phyloP scores from a whole-genome alignment of 2,113 vertebrate genomes.

The Phalacrocorax brasilianus region DNA sequence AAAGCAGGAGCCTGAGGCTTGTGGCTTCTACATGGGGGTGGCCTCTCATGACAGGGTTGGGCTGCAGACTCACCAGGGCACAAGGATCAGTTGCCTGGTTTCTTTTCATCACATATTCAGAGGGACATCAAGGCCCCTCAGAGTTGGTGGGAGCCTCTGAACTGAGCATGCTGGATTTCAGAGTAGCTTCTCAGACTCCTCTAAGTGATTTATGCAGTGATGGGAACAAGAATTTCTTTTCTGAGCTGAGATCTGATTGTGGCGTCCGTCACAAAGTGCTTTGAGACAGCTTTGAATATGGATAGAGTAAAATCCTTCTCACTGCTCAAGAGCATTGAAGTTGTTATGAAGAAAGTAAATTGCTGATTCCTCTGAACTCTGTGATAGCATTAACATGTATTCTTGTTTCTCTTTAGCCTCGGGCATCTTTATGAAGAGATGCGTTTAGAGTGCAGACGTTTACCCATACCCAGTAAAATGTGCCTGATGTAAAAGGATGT shows the following conservation, averaged over 20 bases:
- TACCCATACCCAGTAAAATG: background rate
- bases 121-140: background rate
- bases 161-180: background rate
- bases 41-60: background rate
- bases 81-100: rapidly evolving
- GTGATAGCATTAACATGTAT: constrained; percentile 32
- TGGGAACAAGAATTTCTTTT: background rate
- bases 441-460: background rate
- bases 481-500: constrained; percentile 1
- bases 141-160: rapidly evolving
- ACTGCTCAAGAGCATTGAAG: background rate
- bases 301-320: background rate
- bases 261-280: background rate
- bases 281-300: constrained; percentile 35
- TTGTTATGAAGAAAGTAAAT: constrained; percentile 10
- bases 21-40: background rate
- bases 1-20: background rate
- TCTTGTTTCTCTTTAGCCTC: constrained; percentile 39
- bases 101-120: background rate
- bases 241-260: background rate
- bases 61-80: rapidly evolving
- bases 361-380: constrained; percentile 49
- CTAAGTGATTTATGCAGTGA: background rate
- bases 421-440: constrained; percentile 27
- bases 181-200: background rate